These are phyloP conservation scores for Scyliorhinus canicula DNA, from an alignment of 2,797 vertebrate genomes.

Conservation along the genomic window DNA sequence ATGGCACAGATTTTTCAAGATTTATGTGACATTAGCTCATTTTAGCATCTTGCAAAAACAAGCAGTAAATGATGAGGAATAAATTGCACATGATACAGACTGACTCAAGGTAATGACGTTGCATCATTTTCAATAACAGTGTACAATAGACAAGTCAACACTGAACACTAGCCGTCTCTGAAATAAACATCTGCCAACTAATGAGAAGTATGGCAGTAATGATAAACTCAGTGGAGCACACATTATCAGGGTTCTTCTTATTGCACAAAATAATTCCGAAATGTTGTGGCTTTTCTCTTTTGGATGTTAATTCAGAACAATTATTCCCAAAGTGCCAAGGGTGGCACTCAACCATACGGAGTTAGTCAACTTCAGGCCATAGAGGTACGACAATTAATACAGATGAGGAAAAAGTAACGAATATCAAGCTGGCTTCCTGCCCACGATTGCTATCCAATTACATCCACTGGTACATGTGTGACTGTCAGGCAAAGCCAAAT, in stretches of 20 bases:
- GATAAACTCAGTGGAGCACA: neutral
- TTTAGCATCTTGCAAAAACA: neutral
- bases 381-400: neutral
- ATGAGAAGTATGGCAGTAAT: neutral
- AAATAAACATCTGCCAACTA: neutral
- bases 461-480: too few relatives aligned
- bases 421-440: too few relatives aligned
- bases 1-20: neutral
- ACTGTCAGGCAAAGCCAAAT: too few relatives aligned
- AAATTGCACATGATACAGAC: neutral
- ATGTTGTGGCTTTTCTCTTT: neutral
- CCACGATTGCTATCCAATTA: too few relatives aligned
- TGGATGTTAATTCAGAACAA: too few relatives aligned
- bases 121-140: neutral
- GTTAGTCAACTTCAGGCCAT: neutral
- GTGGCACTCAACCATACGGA: neutral
- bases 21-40: neutral
- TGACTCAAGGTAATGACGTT: neutral
- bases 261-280: too few relatives aligned
- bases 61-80: neutral
- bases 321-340: too few relatives aligned
- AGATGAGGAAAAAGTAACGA: neutral
- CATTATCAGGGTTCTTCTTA: neutral
- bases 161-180: neutral
- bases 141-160: neutral